These are phyloP conservation scores for Oceanodroma tethys DNA, from an alignment of 2,113 vertebrate genomes.

Conservation along the genomic window DNA sequence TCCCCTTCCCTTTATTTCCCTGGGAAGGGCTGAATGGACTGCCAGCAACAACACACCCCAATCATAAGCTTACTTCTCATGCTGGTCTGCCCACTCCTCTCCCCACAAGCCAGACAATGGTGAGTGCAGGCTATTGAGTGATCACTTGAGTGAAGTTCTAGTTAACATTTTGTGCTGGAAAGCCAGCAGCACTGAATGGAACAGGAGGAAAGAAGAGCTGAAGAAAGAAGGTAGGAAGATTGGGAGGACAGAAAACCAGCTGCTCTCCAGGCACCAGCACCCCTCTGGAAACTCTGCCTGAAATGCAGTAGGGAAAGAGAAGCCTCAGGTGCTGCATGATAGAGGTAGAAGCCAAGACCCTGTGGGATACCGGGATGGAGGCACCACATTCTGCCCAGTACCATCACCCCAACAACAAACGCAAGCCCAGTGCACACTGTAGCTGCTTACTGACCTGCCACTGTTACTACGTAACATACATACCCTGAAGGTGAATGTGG, in stretches of 20 bases:
- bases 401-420: not conserved
- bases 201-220: not conserved
- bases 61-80: not conserved
- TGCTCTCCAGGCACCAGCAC: slow-evolving; percentile 10
- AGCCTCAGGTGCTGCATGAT: slow-evolving; percentile 14
- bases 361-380: not conserved
- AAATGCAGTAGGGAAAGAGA: slow-evolving; percentile 20
- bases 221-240: not conserved
- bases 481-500: slow-evolving; percentile 26
- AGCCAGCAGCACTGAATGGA: not conserved
- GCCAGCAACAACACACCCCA: not conserved
- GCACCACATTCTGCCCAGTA: not conserved
- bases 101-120: not conserved
- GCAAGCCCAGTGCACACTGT: not conserved
- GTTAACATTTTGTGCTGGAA: not conserved
- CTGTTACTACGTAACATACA: not conserved
- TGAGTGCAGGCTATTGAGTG: not conserved
- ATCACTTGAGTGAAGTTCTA: not conserved
- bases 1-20: not conserved
- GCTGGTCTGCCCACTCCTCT: not conserved
- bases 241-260: slow-evolving; percentile 13
- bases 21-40: not conserved
- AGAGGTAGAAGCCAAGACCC: slow-evolving; percentile 57
- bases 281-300: not conserved
- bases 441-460: slow-evolving; percentile 37